These are phyloP conservation scores for Notiomystis cincta DNA, from an alignment of 2,113 vertebrate genomes.

Conservation along the genomic window DNA sequence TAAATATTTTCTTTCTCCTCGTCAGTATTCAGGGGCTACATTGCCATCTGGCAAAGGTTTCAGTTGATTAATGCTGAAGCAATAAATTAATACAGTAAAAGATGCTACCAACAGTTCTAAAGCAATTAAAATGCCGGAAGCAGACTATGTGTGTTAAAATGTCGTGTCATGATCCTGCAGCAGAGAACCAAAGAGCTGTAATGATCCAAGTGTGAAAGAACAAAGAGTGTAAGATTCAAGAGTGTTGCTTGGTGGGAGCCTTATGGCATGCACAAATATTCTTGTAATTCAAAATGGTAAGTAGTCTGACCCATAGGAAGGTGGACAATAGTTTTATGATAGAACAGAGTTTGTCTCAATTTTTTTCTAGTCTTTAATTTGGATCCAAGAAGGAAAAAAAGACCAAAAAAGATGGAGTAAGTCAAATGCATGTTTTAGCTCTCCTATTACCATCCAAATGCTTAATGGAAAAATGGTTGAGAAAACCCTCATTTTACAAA, in stretches of 20 bases:
- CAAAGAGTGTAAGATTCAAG: slow-evolving; percentile 15
- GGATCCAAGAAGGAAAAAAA: background rate
- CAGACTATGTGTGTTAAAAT: slow-evolving; percentile 65
- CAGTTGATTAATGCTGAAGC: slow-evolving; percentile 71
- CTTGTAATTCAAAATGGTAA: background rate
- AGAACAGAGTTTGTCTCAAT: background rate
- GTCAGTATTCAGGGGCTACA: slow-evolving; percentile 59
- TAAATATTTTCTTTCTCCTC: slow-evolving; percentile 61
- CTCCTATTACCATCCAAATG: background rate
- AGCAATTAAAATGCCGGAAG: slow-evolving; percentile 71
- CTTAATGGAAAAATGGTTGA: background rate
- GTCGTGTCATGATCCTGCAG: slow-evolving; percentile 64
- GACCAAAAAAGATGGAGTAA: background rate
- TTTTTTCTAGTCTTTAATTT: background rate
- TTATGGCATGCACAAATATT: background rate
- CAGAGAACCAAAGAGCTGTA: slow-evolving; percentile 51
- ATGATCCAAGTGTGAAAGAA: slow-evolving; percentile 40
- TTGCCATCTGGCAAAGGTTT: slow-evolving; percentile 74
- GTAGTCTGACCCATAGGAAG: background rate
- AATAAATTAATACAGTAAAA: slow-evolving; percentile 78
- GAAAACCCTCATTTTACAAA: background rate
- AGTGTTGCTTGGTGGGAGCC: background rate
- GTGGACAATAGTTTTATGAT: background rate
- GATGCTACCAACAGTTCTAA: slow-evolving; percentile 68
- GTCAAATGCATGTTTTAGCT: background rate